A percentile compares a stretch with the other conserved stretches of the same genome.
phyloP scores from a whole-genome alignment of 1,140 invertebrate genomes.

The Ips nitidus region DNA sequence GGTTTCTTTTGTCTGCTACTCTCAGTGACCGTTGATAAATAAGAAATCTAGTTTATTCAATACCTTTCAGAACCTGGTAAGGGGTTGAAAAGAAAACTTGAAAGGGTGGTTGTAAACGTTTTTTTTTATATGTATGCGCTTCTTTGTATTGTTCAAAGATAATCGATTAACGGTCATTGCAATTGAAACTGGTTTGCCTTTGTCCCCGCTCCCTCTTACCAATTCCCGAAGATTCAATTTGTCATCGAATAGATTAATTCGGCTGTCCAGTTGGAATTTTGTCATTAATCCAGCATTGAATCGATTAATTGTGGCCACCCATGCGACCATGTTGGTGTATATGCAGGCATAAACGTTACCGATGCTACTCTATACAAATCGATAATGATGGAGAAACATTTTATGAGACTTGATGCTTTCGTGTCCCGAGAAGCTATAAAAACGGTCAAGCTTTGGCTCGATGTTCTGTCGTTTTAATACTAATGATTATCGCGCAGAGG shows the following conservation, averaged over 20 bases:
- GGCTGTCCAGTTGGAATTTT: constrained; percentile 22
- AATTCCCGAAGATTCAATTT: constrained; percentile 23
- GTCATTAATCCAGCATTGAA: constrained; percentile 21
- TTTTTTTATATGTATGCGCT: neutral
- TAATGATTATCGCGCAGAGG: constrained; percentile 12
- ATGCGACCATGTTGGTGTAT: neutral
- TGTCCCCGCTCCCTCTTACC: neutral
- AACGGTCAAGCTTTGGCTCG: constrained; percentile 2
- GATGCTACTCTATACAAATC: neutral
- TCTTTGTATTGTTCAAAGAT: constrained; percentile 4
- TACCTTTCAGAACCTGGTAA: neutral
- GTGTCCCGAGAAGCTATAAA: neutral
- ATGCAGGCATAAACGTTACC: neutral
- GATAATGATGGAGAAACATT: constrained; percentile 3
- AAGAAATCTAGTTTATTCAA: constrained; percentile 14
- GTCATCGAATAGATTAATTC: constrained; percentile 28
- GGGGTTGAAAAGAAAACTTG: neutral
- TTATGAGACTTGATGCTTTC: neutral
- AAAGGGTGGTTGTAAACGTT: constrained; percentile 6
- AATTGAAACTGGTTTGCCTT: neutral
- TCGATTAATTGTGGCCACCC: constrained; percentile 25
- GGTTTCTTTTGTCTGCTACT: no score
- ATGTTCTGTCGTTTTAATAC: constrained; percentile 22
- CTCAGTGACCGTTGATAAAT: constrained; percentile 11
- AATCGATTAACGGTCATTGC: constrained; percentile 10